These are phyloP conservation scores for Andricus grossulariae DNA, from an alignment of 1,140 invertebrate species.

Conservation along the genomic window DNA sequence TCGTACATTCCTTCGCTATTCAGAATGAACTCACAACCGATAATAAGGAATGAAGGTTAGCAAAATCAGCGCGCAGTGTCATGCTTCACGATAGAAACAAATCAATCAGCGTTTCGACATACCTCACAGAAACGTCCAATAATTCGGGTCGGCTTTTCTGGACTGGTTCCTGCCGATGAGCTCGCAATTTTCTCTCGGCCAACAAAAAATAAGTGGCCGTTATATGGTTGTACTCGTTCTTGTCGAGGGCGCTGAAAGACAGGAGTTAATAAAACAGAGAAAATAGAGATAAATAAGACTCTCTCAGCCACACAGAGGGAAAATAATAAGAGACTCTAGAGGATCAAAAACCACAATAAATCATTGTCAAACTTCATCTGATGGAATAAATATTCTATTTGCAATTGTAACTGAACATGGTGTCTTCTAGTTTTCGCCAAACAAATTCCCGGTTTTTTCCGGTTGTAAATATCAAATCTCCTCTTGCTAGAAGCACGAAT, in stretches of 20 bases:
- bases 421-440: no score
- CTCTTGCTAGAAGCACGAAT: no score
- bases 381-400: neutral
- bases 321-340: neutral
- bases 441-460: no score
- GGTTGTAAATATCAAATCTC: no score
- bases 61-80: neutral
- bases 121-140: conserved; percentile 65
- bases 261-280: conserved; percentile 2
- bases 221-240: conserved; percentile 98
- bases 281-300: neutral
- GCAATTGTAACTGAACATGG: no score
- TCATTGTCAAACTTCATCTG: neutral
- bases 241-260: conserved; percentile 88
- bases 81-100: neutral
- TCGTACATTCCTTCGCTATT: neutral
- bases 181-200: conserved; percentile 92
- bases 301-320: neutral
- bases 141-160: conserved; percentile 70
- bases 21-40: neutral
- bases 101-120: conserved; percentile 29
- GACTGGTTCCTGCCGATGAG: conserved; percentile 81
- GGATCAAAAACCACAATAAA: neutral
- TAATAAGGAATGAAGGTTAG: neutral
- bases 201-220: conserved; percentile 98